Base-by-base conservation (phyloP, 2,113 vertebrate genomes). In the Myrmecophaga tridactyla region DNA sequence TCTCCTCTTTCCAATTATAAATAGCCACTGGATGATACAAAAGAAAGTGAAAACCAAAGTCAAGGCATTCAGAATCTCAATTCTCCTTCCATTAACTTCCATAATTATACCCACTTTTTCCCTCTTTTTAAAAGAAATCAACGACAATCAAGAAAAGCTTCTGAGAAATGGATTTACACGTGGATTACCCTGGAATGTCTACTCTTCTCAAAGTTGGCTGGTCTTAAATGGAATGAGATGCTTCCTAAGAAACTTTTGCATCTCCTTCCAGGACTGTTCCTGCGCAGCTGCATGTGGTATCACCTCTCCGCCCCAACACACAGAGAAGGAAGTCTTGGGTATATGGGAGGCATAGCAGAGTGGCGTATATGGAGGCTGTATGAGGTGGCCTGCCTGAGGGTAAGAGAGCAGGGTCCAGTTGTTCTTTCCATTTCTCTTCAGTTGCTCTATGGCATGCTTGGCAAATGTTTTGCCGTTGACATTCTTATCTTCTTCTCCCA, bases 351-450 rank as follows among this genome's bases (percentile, higher is more conserved):
- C 96, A 46, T 9, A 63, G 94, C 98, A 98, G 8, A 98, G 91
- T 14, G 98, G 98, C 51, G 98, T 53, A 51, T 98, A 98, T 0
- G 98, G 98, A 18, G 98, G 98, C 39, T 99, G 98, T 91, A 98
- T 87, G 53, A 98, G 96, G 86, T 99, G 98, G 1, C 98, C 98
- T 4, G 98, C 97, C 93, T 97, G 98, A 3, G 98, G 76, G 25
- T 98, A 99, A 83, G 95, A 98, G 6, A 96, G 92, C 29, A 98
- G 11, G 2, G 90, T 92, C 51, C 91, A 97, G 12, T 96, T 95
- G 2, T 90, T 97, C 77, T 97, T 97, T 4, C 97, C 94, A 1
- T 80, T n/a, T 39, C 77, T 95, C 48, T 1, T 87, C 92, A 98
- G 89, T 65, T 89, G 93, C 34, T 94, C 92, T 39, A 8, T 93